Base-by-base conservation (phyloP, 2,797 vertebrate genomes). In the Knipowitschia caucasica region DNA sequence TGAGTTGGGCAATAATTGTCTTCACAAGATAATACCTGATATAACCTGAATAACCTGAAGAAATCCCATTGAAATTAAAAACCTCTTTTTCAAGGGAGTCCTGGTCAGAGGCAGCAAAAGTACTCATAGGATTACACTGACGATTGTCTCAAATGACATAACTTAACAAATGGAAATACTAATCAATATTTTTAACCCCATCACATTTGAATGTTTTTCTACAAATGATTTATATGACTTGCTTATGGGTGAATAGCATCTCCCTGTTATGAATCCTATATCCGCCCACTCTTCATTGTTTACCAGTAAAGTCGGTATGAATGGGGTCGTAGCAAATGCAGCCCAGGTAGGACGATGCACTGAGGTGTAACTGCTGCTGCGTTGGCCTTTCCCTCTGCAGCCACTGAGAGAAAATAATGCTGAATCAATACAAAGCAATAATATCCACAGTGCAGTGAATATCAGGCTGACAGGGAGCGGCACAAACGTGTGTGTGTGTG, bases 391-490 rank as follows among this genome's bases (percentile, higher is more conserved):
- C 75, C 67, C 55, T 75, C 78, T 83, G 72, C 72, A 81, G 77
- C 80, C 81, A 79, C 78, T 80, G 74, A 81, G 81, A 71, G 76
- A 80, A 86, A 87, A 88, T 87, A 86, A 83, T 80, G 85, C 86
- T 88, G 86, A 88, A 87, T 88, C 86, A 83, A 88, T 87, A 83
- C 76, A 83, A 84, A 81, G 83, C 85, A 82, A 87, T 87, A 86
- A 85, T 84, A 87, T 86, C 82, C 82, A 77, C 73, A 80, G 82
- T 86, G 85, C 83, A 82, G 80, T 75, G 81, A 77, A 82, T 80
- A 88, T 79, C 77, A 77, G 81, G 67, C 80, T 82, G 79, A 78
- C 78, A 69, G 72, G 58, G 65, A 56, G 50, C 61, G 51, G 52
- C 50, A 54, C 34, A 53, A 40, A 30, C 17, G 44, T 2, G 53